A percentile compares a stretch with the other conserved stretches of the same genome.
These are phyloP conservation scores for Ectemnius lituratus DNA, from an alignment of 2,888 invertebrate genomes.

Conservation along the genomic window DNA sequence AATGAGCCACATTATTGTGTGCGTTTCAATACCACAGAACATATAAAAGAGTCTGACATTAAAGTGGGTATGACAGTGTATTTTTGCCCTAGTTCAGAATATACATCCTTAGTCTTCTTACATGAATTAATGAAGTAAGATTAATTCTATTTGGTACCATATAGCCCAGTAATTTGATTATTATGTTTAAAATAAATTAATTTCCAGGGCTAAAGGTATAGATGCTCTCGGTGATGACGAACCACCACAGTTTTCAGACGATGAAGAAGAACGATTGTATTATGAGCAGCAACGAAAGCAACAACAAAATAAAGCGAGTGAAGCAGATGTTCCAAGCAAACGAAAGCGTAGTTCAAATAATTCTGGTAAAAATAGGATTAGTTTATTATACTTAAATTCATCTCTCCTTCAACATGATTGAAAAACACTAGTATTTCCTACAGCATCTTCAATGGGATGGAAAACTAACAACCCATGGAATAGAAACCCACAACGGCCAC, in stretches of 20 bases:
- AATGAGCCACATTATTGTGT: conserved; percentile 92
- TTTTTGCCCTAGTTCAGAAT: conserved; percentile 88
- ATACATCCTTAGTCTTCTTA: conserved; percentile 88
- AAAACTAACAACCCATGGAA: conserved; percentile 72
- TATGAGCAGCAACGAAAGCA: conserved; percentile 62
- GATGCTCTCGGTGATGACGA: conserved; percentile 95
- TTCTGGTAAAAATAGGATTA: neutral
- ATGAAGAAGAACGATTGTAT: conserved; percentile 87
- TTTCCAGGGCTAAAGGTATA: conserved; percentile 85
- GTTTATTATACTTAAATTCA: too few relatives aligned
- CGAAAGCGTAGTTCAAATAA: conserved; percentile 52
- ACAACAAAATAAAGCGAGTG: conserved; percentile 48
- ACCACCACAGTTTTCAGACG: conserved; percentile 93
- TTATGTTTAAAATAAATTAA: conserved; percentile 17
- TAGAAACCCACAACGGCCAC: conserved; percentile 39
- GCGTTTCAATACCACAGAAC: conserved; percentile 90
- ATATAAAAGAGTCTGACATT: conserved; percentile 85
- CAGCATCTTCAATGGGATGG: conserved; percentile 53
- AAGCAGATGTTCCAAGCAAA: conserved; percentile 51
- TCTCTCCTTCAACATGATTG: neutral
- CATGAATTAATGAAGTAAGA: conserved; percentile 85
- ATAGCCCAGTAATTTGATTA: too few relatives aligned
- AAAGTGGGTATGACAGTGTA: conserved; percentile 86
- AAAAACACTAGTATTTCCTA: conserved; percentile 11
- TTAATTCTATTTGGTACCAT: neutral